Evolutionary conservation across 2,888 invertebrate genomes (phyloP).

Genomic region (Mantis religiosa): DNA sequence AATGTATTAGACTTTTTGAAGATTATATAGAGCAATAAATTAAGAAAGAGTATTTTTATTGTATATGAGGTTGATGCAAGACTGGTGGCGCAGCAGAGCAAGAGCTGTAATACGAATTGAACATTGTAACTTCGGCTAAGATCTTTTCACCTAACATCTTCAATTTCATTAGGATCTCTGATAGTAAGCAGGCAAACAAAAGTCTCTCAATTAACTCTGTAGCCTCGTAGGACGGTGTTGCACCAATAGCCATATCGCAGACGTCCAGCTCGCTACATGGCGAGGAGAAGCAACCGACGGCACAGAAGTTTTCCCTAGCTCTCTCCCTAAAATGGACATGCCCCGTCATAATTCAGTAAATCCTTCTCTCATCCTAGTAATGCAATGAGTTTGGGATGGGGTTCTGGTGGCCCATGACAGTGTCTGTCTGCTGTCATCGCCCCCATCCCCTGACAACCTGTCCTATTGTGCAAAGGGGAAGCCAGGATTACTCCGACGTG

Average conservation of each 20-base stretch:
- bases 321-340: not conserved
- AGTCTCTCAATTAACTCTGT: too few relatives aligned
- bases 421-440: slow-evolving; percentile 6
- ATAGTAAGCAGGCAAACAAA: too few relatives aligned
- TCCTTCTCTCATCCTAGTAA: not conserved
- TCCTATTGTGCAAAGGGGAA: not conserved
- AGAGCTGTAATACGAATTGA: too few relatives aligned
- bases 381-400: not conserved
- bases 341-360: slow-evolving; percentile 4
- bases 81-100: too few relatives aligned
- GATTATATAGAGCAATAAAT: too few relatives aligned
- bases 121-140: too few relatives aligned
- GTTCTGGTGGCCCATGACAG: not conserved
- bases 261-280: not conserved
- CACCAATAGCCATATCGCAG: not conserved
- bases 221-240: not conserved
- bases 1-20: too few relatives aligned
- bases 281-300: not conserved
- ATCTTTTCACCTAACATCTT: too few relatives aligned
- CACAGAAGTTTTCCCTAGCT: not conserved
- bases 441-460: not conserved
- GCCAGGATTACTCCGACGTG: not conserved
- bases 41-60: too few relatives aligned
- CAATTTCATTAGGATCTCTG: too few relatives aligned
- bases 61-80: too few relatives aligned